phyloP scores from a whole-genome alignment of 2,113 vertebrate species.

The Monopterus albus region DNA sequence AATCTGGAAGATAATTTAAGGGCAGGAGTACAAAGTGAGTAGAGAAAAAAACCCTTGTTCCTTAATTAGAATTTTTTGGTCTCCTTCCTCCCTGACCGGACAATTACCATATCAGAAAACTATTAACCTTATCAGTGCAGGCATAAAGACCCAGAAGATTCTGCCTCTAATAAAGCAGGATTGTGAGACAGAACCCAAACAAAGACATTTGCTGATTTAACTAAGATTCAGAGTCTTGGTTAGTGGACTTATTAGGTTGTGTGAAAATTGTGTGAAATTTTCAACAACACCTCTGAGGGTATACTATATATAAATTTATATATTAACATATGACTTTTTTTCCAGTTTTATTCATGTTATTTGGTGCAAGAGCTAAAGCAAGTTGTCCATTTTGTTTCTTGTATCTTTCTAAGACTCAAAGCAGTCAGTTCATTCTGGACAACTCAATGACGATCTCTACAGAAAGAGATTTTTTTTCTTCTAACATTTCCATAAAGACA shows the following conservation, averaged over 20 bases:
- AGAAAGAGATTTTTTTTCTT: conserved; percentile 25
- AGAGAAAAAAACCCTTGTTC: conserved; percentile 31
- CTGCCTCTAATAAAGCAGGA: conserved; percentile 50
- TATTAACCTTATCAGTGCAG: conserved; percentile 65
- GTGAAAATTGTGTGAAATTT: too few species aligned
- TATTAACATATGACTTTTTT: not conserved
- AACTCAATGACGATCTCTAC: conserved; percentile 24
- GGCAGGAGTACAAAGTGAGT: conserved; percentile 43
- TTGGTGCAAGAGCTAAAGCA: not conserved
- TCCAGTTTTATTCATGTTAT: not conserved
- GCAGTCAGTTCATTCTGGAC: conserved; percentile 10
- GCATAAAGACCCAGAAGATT: conserved; percentile 61
- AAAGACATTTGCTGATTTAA: conserved; percentile 64
- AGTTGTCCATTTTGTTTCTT: not conserved
- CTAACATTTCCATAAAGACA: conserved; percentile 65
- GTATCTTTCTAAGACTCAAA: not conserved
- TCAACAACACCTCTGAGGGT: not conserved
- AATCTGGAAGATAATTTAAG: conserved; percentile 65
- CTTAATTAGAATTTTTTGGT: conserved; percentile 74
- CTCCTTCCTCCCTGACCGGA: conserved; percentile 64
- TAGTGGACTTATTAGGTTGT: conserved; percentile 41
- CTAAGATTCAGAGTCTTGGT: conserved; percentile 44
- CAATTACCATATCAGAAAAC: conserved; percentile 58
- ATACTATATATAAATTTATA: not conserved
- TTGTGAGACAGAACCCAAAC: conserved; percentile 11